Conservation (phyloP, 2,888 invertebrate genomes). For the Thalpophila matura region DNA sequence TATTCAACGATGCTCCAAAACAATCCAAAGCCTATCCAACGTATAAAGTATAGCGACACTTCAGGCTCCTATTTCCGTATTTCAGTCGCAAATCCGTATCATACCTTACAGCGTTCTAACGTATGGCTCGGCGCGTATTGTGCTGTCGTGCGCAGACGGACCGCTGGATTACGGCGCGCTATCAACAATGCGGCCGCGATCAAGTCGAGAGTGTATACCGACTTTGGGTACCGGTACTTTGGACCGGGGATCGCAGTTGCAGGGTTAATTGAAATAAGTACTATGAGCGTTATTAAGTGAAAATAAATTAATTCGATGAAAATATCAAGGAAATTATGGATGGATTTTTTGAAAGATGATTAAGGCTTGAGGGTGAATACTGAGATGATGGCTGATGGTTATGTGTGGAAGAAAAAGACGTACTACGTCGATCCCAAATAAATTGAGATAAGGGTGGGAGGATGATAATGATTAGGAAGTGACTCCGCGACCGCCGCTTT, state of each 20-base stretch:
- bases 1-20: background rate
- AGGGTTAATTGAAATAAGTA: slow-evolving; percentile 50
- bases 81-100: slow-evolving; percentile 65
- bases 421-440: no score
- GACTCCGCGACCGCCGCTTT: no score
- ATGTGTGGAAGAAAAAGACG: no score
- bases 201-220: slow-evolving; percentile 60
- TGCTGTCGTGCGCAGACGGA: slow-evolving; percentile 78
- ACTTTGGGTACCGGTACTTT: slow-evolving; percentile 42
- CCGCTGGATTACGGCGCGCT: slow-evolving; percentile 70
- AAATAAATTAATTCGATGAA: no score
- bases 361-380: no score
- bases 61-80: background rate
- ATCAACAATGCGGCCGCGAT: slow-evolving; percentile 69
- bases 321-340: no score
- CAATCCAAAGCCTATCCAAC: background rate
- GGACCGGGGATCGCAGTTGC: slow-evolving; percentile 25
- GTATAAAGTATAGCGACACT: slow-evolving; percentile 8
- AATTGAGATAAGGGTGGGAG: no score
- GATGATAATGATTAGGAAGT: no score
- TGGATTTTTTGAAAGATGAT: no score
- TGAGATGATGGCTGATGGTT: no score
- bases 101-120: slow-evolving; percentile 66
- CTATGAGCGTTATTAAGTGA: background rate
- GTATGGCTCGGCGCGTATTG: slow-evolving; percentile 71